These are phyloP conservation scores for Nasonovia ribisnigri DNA, from an alignment of 2,888 invertebrate species.

Conservation along the genomic window DNA sequence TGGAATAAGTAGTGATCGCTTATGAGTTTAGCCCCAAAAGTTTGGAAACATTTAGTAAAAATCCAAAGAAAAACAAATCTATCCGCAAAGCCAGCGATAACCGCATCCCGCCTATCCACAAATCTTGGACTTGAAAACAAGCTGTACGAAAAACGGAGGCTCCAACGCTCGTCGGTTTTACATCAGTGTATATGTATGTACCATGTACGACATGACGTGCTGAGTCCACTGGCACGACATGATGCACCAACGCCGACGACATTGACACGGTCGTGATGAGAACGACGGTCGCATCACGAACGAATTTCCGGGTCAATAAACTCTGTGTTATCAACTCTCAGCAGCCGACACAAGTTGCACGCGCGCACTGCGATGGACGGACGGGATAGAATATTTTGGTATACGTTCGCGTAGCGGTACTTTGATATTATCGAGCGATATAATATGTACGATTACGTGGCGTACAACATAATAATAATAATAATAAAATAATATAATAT, in stretches of 20 bases:
- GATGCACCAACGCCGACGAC: conserved; percentile 51
- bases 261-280: conserved; percentile 48
- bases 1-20: background rate
- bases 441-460: conserved; percentile 13
- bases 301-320: conserved; percentile 52
- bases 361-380: background rate
- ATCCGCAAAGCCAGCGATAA: background rate
- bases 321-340: conserved; percentile 28
- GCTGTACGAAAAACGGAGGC: background rate
- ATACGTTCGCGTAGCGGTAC: conserved; percentile 14
- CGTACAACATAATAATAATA: background rate
- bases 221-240: background rate
- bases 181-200: background rate
- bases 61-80: background rate
- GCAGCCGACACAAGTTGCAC: background rate
- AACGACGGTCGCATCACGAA: background rate
- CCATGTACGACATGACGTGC: background rate
- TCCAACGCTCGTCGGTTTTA: background rate
- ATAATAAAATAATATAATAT: background rate
- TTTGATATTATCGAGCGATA: background rate
- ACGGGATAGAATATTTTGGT: conserved; percentile 2
- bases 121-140: background rate
- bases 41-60: background rate
- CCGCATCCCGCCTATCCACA: background rate
- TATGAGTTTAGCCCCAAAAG: background rate